These are phyloP conservation scores for Cephalotes varians DNA, from an alignment of 2,888 invertebrate species.

Conservation along the genomic window DNA sequence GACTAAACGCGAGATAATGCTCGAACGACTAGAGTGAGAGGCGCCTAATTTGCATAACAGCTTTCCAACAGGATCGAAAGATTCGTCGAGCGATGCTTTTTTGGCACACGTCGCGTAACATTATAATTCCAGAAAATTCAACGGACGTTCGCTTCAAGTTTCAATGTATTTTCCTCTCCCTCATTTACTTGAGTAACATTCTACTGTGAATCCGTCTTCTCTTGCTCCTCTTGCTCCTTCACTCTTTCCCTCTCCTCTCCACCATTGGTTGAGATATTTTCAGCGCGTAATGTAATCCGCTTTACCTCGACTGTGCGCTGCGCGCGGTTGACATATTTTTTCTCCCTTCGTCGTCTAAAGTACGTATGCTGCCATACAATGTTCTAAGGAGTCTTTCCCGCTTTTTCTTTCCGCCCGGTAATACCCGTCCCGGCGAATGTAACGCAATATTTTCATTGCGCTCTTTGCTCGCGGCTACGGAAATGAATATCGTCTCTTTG, in stretches of 20 bases:
- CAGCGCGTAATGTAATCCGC: constrained; percentile 58
- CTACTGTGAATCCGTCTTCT: constrained; percentile 34
- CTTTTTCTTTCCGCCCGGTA: constrained; percentile 53
- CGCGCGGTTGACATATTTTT: constrained; percentile 30
- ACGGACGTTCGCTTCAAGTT: constrained; percentile 16
- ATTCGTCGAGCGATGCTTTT: constrained; percentile 10
- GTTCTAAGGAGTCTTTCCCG: constrained; percentile 48
- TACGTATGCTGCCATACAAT: constrained; percentile 54
- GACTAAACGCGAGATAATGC: constrained; percentile 6
- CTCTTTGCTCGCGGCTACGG: constrained; percentile 60
- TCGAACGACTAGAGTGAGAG: not conserved
- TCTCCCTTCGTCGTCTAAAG: constrained; percentile 29
- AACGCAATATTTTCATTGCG: constrained; percentile 73
- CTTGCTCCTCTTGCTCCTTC: not conserved
- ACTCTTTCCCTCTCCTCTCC: not conserved
- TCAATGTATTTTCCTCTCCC: constrained; percentile 46
- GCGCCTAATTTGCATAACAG: constrained; percentile 39
- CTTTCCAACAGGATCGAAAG: constrained; percentile 2
- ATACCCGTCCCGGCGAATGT: constrained; percentile 65
- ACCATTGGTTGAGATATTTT: constrained; percentile 35
- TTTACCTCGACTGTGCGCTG: constrained; percentile 40
- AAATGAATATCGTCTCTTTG: constrained; percentile 64
- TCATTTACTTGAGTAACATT: constrained; percentile 47
- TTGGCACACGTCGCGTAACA: constrained; percentile 17
- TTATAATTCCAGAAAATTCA: constrained; percentile 46